Evolutionary conservation across 2,113 vertebrate species (phyloP), one percentile per base, ranked within the genome.

Genomic region (Camelus dromedarius): DNA sequence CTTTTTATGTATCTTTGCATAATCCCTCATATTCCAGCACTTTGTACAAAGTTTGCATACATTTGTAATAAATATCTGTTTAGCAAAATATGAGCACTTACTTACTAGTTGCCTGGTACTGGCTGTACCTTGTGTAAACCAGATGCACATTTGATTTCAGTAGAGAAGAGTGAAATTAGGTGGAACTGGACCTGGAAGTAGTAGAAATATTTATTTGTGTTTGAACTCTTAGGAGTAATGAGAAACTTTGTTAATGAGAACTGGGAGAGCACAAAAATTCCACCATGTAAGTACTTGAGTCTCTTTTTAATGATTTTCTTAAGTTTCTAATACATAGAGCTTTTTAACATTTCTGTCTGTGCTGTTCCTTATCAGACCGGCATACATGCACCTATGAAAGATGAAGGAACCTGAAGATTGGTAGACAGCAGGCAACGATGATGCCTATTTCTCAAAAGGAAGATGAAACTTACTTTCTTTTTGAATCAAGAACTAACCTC

Each of bases 171-270:
- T 80, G 60, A 70, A 46, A 22, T 60, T 69, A 66, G 6, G 48
- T 18, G 24, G 10, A 60, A 69, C 72, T 75, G 52, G 42, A n/a
- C 38, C 24, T 67, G 48, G 14, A 91, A 89, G 6, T 85, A 54
- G 60, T 81, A 69, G 35, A 20, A 50, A 62, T 79, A 86, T 90
- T 79, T 94, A 18, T 80, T 93, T 96, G 38, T 67, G 26, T 73
- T 76, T 81, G 67, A 42, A 94, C 22, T 94, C 69, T 77, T 88
- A 72, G 56, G 82, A 24, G 3, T 52, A 42, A 64, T 69, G 28
- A 38, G 64, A 83, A 83, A 50, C 3, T 60, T 93, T 84, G 56
- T 69, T 52, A 96, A 46, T 42, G 35, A 70, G 84, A 62, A 3
- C 54, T 20, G 54, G 32, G 52, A 69, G 9, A 84, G 62, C 11